A percentile compares a stretch with the other conserved stretches of the same genome.
phyloP scores from a whole-genome alignment of 2,113 vertebrate genomes.

The Platysternon megacephalum region DNA sequence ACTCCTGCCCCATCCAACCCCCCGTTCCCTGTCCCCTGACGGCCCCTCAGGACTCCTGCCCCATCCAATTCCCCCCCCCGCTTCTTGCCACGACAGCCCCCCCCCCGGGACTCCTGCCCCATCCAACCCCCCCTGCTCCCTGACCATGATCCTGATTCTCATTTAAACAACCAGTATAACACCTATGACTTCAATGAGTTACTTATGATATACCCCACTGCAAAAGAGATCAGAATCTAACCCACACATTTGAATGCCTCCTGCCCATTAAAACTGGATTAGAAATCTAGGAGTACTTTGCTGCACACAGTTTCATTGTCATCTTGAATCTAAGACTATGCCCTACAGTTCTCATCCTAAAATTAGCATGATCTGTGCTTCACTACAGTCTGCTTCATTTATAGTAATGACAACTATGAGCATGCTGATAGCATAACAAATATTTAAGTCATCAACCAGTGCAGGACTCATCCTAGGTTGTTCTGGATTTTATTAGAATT shows the following conservation, averaged over 20 bases:
- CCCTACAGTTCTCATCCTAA: background rate
- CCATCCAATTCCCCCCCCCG: too few species aligned
- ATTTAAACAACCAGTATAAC: too few species aligned
- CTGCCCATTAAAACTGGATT: background rate
- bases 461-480: background rate
- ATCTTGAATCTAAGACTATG: background rate
- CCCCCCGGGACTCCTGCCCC: too few species aligned
- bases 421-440: background rate
- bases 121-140: too few species aligned
- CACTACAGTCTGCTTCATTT: background rate
- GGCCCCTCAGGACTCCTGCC: too few species aligned
- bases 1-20: too few species aligned
- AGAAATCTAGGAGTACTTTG: background rate
- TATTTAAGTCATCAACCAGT: fast-evolving
- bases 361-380: background rate
- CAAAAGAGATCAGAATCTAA: background rate
- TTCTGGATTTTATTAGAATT: background rate
- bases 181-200: background rate
- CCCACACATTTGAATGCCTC: constrained; percentile 10
- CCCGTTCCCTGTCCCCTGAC: too few species aligned
- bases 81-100: too few species aligned
- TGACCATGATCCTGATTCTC: background rate
- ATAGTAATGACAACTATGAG: background rate
- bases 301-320: constrained; percentile 11
- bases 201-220: background rate